These are phyloP conservation scores for Scartelaos histophorus DNA, from an alignment of 2,113 vertebrate genomes.

Conservation along the genomic window DNA sequence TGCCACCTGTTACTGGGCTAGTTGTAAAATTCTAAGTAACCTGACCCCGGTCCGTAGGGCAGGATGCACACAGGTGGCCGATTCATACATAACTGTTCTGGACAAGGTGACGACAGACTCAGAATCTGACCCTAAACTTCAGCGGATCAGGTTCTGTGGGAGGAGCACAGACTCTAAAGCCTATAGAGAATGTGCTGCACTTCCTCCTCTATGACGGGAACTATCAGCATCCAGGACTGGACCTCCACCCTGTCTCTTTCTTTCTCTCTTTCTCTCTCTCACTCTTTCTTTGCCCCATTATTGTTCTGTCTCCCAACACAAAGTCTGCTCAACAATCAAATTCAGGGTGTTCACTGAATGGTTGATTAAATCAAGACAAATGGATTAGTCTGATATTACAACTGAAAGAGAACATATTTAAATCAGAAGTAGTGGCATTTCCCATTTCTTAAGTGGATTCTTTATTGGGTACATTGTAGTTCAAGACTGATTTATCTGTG, in stretches of 20 bases:
- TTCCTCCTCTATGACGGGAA: constrained; percentile 84
- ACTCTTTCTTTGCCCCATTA: constrained; percentile 34
- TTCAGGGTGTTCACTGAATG: neutral
- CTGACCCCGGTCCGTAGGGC: constrained; percentile 39
- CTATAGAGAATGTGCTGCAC: constrained; percentile 69
- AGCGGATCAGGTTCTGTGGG: constrained; percentile 32
- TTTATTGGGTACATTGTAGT: too few relatives aligned
- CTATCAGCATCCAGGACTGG: constrained; percentile 82
- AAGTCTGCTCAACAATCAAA: neutral
- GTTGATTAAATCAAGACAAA: neutral
- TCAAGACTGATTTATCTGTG: too few relatives aligned
- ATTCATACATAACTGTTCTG: constrained; percentile 68
- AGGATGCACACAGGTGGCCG: constrained; percentile 55
- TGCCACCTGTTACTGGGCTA: neutral
- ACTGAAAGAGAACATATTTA: too few relatives aligned
- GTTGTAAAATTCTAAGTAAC: constrained; percentile 42
- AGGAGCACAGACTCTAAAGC: constrained; percentile 51
- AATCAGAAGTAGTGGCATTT: too few relatives aligned
- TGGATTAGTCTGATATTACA: neutral
- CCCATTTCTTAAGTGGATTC: too few relatives aligned
- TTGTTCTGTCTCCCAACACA: constrained; percentile 28
- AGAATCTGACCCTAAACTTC: constrained; percentile 53
- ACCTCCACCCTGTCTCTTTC: neutral
- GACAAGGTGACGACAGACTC: constrained; percentile 73
- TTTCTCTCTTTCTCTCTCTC: neutral